Evolutionary conservation across 2,797 vertebrate species (phyloP).

Genomic region (Ptychadena robeensis): DNA sequence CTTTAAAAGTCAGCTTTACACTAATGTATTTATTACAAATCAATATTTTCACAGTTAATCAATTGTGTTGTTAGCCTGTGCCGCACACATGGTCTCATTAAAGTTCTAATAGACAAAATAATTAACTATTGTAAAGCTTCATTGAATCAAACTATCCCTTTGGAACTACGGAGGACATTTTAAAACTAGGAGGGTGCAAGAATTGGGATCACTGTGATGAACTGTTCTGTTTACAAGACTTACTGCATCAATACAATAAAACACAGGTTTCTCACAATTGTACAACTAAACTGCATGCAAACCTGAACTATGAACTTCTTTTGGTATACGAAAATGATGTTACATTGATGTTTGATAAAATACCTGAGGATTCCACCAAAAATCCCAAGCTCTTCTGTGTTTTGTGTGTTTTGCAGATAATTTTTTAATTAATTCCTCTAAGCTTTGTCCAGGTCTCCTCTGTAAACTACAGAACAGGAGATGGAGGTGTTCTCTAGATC

Average conservation of each 20-base stretch:
- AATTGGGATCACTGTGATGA: not conserved
- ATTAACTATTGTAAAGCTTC: constrained; percentile 59
- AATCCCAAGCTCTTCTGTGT: no score
- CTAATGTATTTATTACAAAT: constrained; percentile 62
- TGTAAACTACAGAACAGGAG: no score
- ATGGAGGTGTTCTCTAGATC: no score
- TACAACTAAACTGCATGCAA: no score
- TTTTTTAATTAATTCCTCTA: no score
- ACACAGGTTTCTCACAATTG: no score
- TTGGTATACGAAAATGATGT: no score
- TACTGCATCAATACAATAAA: not conserved
- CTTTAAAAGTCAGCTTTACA: constrained; percentile 56
- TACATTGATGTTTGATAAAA: no score
- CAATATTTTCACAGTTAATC: constrained; percentile 60
- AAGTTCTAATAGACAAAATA: constrained; percentile 61
- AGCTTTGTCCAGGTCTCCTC: no score
- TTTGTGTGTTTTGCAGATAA: no score
- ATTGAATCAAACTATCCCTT: constrained; percentile 57
- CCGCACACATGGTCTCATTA: constrained; percentile 51
- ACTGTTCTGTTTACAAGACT: not conserved
- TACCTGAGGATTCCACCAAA: no score
- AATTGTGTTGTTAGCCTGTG: constrained; percentile 56
- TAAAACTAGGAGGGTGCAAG: constrained; percentile 6
- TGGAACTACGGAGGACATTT: constrained; percentile 42
- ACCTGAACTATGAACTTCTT: no score